Evolutionary conservation across 2,888 invertebrate genomes (phyloP).

Genomic region (Macrophya annulata): DNA sequence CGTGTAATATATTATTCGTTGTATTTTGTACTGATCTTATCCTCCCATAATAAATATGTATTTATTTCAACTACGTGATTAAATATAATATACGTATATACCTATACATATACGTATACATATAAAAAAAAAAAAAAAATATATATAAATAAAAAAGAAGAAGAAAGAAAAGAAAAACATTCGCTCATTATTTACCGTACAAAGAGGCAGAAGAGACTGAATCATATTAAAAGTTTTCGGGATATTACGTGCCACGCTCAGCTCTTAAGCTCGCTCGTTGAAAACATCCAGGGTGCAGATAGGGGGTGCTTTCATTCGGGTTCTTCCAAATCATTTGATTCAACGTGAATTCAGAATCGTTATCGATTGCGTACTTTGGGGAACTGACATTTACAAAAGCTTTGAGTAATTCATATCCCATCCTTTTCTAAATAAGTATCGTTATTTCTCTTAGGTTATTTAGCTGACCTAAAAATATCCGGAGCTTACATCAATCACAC

Average conservation of each 20-base stretch:
- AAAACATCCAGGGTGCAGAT: neutral
- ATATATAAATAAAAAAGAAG: too few species aligned
- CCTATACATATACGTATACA: too few species aligned
- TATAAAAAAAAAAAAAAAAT: neutral
- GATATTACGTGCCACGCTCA: constrained; percentile 13
- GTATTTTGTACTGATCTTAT: neutral
- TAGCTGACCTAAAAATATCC: constrained; percentile 3
- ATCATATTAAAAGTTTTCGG: neutral
- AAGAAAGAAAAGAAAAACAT: neutral
- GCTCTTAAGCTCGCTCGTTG: neutral
- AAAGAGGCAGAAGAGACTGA: constrained; percentile 11
- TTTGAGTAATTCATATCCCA: constrained; percentile 16
- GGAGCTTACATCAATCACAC: neutral
- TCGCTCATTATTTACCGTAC: neutral
- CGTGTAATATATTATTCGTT: neutral
- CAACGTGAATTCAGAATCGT: constrained; percentile 35
- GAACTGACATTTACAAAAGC: constrained; percentile 31
- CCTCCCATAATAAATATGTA: neutral
- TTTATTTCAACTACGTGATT: neutral
- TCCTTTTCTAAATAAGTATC: constrained; percentile 21
- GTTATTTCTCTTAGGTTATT: constrained; percentile 8
- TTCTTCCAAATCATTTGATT: constrained; percentile 43
- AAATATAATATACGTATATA: too few species aligned
- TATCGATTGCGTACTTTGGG: constrained; percentile 27
- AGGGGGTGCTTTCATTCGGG: constrained; percentile 21